Conservation (phyloP, 2,888 invertebrate genomes). For the Conistra vaccinii region DNA sequence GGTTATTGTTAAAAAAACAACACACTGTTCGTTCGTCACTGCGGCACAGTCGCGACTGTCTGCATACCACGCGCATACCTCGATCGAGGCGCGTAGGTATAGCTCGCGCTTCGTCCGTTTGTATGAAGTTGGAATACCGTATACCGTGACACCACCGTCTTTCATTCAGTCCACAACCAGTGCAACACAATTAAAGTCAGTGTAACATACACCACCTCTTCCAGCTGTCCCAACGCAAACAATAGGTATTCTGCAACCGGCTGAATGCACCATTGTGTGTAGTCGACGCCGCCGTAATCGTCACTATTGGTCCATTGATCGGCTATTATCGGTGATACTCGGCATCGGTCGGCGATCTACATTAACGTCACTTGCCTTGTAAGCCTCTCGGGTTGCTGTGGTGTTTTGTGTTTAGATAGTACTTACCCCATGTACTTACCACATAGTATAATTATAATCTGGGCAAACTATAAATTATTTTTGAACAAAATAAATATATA, state of each 20-base stretch:
- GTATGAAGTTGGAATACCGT: too few relatives aligned
- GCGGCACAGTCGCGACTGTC: too few relatives aligned
- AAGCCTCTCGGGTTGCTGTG: background rate
- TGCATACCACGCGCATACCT: too few relatives aligned
- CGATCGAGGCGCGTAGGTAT: too few relatives aligned
- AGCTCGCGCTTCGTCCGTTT: too few relatives aligned
- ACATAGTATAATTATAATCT: background rate
- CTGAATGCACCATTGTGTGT: constrained; percentile 12
- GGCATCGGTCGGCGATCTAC: background rate
- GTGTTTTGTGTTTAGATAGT: background rate
- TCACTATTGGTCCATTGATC: constrained; percentile 6
- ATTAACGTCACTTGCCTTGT: constrained; percentile 6
- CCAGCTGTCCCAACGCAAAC: constrained; percentile 3
- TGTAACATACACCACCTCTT: background rate
- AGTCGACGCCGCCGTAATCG: constrained; percentile 1
- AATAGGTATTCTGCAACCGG: background rate
- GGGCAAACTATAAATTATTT: background rate
- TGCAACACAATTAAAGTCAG: too few relatives aligned
- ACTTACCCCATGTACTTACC: too few relatives aligned
- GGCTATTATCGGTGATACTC: constrained; percentile 12
- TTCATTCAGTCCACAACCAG: background rate
- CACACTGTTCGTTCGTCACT: too few relatives aligned
- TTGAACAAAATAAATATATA: background rate
- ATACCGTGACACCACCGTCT: too few relatives aligned
- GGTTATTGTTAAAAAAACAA: too few relatives aligned